phyloP scores from a whole-genome alignment of 2,888 invertebrate genomes.

The Geophilus truncorum region DNA sequence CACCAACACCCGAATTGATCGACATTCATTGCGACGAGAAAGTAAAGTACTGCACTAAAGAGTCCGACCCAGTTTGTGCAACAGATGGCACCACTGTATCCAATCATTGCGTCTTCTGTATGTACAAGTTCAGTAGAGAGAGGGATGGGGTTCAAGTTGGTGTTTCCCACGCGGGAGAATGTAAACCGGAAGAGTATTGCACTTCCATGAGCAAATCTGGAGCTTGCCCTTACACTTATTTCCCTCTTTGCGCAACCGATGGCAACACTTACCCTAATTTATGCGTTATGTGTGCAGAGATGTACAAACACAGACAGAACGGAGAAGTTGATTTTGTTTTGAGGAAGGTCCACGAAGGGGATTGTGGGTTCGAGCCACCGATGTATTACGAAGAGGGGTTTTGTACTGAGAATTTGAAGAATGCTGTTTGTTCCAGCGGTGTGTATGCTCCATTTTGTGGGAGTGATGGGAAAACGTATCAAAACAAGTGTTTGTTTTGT shows the following conservation, averaged over 20 bases:
- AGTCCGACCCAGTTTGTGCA: not conserved
- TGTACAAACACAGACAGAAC: not conserved
- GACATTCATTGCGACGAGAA: not conserved
- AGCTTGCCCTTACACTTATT: not conserved
- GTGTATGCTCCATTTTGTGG: not conserved
- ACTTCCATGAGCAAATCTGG: not conserved
- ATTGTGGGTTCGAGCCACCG: not conserved
- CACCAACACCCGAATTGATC: not conserved
- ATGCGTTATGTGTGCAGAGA: not conserved
- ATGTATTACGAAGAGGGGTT: not conserved
- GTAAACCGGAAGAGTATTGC: slow-evolving; percentile 5
- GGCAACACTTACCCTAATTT: not conserved
- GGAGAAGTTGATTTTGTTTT: not conserved
- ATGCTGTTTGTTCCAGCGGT: not conserved
- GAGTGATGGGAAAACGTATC: not conserved
- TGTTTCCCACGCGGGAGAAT: not conserved
- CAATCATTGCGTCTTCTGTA: not conserved
- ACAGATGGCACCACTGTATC: not conserved
- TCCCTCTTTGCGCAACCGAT: slow-evolving; percentile 11
- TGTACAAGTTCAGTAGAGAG: not conserved
- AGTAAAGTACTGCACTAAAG: not conserved
- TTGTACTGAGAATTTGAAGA: not conserved
- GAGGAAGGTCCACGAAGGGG: not conserved
- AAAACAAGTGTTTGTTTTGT: not conserved
- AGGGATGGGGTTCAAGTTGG: not conserved